These are phyloP conservation scores for Odontesthes bonariensis DNA, from an alignment of 2,113 vertebrate species.

Conservation along the genomic window DNA sequence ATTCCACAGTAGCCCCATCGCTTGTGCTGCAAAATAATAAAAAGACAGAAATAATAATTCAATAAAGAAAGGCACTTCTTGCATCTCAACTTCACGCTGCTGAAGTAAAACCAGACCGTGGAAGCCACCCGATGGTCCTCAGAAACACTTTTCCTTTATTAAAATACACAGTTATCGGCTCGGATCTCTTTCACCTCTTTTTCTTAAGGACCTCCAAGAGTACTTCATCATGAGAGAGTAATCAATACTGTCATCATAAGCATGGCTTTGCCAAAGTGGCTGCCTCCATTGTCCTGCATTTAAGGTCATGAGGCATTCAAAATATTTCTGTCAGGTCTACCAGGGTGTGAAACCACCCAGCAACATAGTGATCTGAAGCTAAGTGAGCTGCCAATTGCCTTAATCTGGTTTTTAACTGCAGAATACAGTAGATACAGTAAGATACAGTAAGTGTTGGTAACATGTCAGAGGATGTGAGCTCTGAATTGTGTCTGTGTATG, in stretches of 20 bases:
- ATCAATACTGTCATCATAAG: slow-evolving; percentile 55
- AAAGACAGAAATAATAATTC: neutral
- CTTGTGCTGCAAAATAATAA: neutral
- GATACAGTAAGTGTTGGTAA: slow-evolving; percentile 10
- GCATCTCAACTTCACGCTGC: neutral
- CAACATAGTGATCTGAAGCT: slow-evolving; percentile 23
- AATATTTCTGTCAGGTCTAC: slow-evolving; percentile 30
- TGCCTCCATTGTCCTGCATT: slow-evolving; percentile 39
- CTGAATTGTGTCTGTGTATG: neutral
- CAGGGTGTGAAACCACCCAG: slow-evolving; percentile 25
- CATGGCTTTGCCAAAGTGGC: slow-evolving; percentile 22
- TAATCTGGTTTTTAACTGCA: slow-evolving; percentile 16
- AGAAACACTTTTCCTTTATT: neutral
- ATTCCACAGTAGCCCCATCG: slow-evolving; percentile 11
- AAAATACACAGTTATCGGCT: slow-evolving; percentile 8
- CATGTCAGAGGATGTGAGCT: neutral
- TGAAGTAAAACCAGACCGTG: neutral
- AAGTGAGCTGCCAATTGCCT: slow-evolving; percentile 31
- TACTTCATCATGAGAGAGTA: slow-evolving; percentile 19
- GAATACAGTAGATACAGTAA: too few relatives aligned
- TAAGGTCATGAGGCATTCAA: slow-evolving; percentile 31
- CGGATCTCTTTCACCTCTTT: neutral
- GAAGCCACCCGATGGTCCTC: neutral
- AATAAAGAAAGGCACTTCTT: neutral
- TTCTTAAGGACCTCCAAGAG: slow-evolving; percentile 13